Evolutionary conservation across 2,888 invertebrate species (phyloP), one percentile per base, ranked within the genome.

Genomic region (Dicyrtomina minuta): DNA sequence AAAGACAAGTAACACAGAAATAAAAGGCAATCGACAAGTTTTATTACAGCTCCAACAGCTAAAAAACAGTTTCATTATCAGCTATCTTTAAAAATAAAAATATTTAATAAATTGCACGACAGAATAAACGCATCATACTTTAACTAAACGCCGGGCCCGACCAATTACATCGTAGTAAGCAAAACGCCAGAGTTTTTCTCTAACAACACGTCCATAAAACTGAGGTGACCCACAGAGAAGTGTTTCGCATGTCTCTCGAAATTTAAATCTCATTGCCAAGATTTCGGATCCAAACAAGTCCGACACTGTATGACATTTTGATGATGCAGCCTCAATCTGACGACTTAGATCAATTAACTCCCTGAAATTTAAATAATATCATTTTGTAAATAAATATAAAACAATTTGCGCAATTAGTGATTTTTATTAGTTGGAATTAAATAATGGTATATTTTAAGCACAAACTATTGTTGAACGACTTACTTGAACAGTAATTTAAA

Each of bases 101-200:
- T 46, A 46, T 43, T 10, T 43, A 43, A 10, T 12, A 43, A 10
- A 43, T 43, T 6, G 3, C 17, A n/a, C 33, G 8, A 64, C 15
- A 51, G 12, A 17, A 15, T 27, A 8, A 8, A 27, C 3, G n/a
- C n/a, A n/a, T n/a, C n/a, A n/a, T 33, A 33, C 33, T 72, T 58
- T 68, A 60, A 73, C 73, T 49, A 76, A 55, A 8, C 72, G 64
- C 27, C 75, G 56, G n/a, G 74, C 75, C 64, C 72, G 24, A 13
- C 61, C 53, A 6, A 76, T 69, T 3, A 75, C 75, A 56, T 75
- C 76, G 55, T 77, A 76, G 15, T 72, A 72, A 3, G 70, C 76
- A 17, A 65, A 64, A 17, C 75, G 72, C 77, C 77, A 77, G 17
- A 76, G 59, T 24, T 74, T 73, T 13, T 77, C 77, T n/a, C 76